These are phyloP conservation scores for Drosophila emarginata DNA, from an alignment of 2,888 invertebrate genomes.

Conservation along the genomic window DNA sequence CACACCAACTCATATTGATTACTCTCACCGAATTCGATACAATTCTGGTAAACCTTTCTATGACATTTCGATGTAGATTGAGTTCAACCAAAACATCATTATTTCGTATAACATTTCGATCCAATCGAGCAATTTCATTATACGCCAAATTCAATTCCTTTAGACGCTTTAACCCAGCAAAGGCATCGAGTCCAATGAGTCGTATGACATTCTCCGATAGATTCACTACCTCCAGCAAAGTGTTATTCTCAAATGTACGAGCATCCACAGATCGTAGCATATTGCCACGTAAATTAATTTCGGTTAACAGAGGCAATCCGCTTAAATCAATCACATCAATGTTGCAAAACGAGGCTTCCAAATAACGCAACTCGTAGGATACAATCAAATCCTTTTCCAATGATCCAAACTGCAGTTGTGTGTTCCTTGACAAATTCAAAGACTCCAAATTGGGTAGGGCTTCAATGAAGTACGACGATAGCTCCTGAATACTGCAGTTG, in stretches of 20 bases:
- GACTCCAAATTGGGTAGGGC: conserved; percentile 85
- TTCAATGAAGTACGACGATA: conserved; percentile 84
- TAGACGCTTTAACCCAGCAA: conserved; percentile 85
- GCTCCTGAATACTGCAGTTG: conserved; percentile 84
- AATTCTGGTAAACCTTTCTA: conserved; percentile 85
- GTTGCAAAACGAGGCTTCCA: conserved; percentile 86
- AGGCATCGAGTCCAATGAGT: conserved; percentile 85
- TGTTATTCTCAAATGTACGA: conserved; percentile 85
- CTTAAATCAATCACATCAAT: conserved; percentile 85
- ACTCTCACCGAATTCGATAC: conserved; percentile 84
- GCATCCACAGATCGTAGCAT: conserved; percentile 85
- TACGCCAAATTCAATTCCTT: conserved; percentile 87
- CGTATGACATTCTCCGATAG: conserved; percentile 87
- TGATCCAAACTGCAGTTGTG: conserved; percentile 82
- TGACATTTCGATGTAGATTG: conserved; percentile 87
- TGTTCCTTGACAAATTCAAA: conserved; percentile 86
- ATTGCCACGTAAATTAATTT: conserved; percentile 86
- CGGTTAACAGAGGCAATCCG: conserved; percentile 85
- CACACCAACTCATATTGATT: conserved; percentile 87
- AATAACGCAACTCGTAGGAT: conserved; percentile 84
- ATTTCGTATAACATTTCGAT: conserved; percentile 85
- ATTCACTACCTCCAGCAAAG: conserved; percentile 85
- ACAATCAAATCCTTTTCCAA: conserved; percentile 81
- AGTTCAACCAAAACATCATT: conserved; percentile 85
- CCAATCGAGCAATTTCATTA: conserved; percentile 86